Base-by-base conservation (phyloP, 2,888 invertebrate species). In the Macrosiphum euphorbiae region DNA sequence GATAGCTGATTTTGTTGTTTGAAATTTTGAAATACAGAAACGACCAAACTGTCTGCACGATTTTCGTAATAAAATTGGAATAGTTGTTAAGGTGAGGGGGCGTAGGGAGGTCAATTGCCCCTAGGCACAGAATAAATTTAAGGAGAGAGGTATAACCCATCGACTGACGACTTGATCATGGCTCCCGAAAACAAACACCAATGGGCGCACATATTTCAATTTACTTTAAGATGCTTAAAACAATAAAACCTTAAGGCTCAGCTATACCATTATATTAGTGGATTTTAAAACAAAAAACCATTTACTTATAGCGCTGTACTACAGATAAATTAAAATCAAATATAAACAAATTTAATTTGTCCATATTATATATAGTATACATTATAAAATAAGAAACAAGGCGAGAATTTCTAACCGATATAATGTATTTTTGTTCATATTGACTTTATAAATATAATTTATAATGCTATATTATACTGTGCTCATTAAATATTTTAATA, bases 11-110 rank as follows among this genome's bases (percentile, higher is more conserved):
- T 67, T 67, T 67, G n/a, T 67, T n/a, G n/a, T 67, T 67, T 67
- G n/a, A n/a, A 67, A 67, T 67, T 67, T 67, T 67, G n/a, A n/a
- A 67, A 67, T 67, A 67, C 13, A 67, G n/a, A 67, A 67, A 67
- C 11, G 67, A 4, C 3, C 28, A 67, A 67, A n/a, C n/a, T 10
- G 16, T 35, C 16, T 35, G 67, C 67, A 78, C 67, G 67, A 35
- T 35, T 35, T 67, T 35, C 20, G 0, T 78, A 78, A 78, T 35
- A n/a, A 67, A 35, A 78, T 4, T 67, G n/a, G 13, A 67, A n/a
- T 67, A 67, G 67, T n/a, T 67, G n/a, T n/a, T 16, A 16, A 67
- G n/a, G 5, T n/a, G 67, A 52, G 52, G 52, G 67, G 67, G 4
- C 11, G n/a, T 20, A 16, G 67, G 35, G n/a, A 78, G 35, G 13